Evolutionary conservation across 2,113 vertebrate genomes (phyloP).

Genomic region (rabbit (Oryctolagus cuniculus)): mOryCun1.1 NC_091453.1:33962001-33962500

Average conservation of each 20-base stretch:
- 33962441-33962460: too few species aligned
- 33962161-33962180: neutral
- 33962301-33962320: neutral
- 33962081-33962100: neutral
- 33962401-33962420: neutral
- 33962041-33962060: neutral
- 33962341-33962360: neutral
- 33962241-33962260: neutral
- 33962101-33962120: neutral
- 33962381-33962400: neutral
- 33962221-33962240: conserved; percentile 27
- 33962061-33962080: neutral
- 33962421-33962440: conserved; percentile 11
- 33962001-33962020: neutral
- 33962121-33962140: conserved; percentile 10
- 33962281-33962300: neutral
- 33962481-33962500: too few species aligned
- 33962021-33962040: neutral
- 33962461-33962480: too few species aligned
- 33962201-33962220: conserved; percentile 32
- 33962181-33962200: conserved; percentile 47
- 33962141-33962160: conserved; percentile 10
- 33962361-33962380: neutral
- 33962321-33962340: neutral
- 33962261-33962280: neutral